Evolutionary conservation across 2,888 invertebrate species (phyloP).

Genomic region (Hyppa rectilinea): DNA sequence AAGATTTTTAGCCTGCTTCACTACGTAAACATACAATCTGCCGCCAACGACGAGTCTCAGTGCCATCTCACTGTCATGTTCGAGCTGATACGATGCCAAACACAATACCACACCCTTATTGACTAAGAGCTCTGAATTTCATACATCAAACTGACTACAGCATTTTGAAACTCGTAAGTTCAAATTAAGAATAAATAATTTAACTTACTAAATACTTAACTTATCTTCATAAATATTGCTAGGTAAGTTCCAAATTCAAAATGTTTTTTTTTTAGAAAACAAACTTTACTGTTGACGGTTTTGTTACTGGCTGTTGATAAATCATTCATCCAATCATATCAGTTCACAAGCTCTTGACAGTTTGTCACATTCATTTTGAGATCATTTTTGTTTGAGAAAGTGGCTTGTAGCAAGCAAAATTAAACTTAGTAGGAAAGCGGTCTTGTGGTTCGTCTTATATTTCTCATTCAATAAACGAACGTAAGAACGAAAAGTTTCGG

Average conservation of each 20-base stretch:
- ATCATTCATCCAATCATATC: background rate
- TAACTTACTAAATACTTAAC: too few species aligned
- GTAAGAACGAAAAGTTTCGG: constrained; percentile 26
- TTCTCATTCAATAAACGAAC: constrained; percentile 33
- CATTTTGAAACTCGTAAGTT: background rate
- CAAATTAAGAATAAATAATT: background rate
- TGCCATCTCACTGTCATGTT: constrained; percentile 2
- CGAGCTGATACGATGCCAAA: constrained; percentile 7
- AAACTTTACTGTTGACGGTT: background rate
- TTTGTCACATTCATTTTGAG: background rate
- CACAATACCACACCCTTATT: background rate
- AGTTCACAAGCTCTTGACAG: too few species aligned
- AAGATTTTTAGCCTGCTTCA: background rate
- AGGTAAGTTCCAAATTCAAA: background rate
- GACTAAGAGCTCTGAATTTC: background rate
- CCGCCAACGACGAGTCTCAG: background rate
- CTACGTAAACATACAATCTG: background rate
- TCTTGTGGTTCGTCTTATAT: background rate
- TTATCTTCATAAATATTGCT: background rate
- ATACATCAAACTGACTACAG: too few species aligned
- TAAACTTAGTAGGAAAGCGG: background rate
- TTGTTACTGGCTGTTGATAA: background rate
- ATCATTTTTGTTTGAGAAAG: background rate
- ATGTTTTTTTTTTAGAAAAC: background rate
- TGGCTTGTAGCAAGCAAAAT: background rate